Evolutionary conservation across 1,140 invertebrate species (phyloP).

Genomic region (Heliconius himera): DNA sequence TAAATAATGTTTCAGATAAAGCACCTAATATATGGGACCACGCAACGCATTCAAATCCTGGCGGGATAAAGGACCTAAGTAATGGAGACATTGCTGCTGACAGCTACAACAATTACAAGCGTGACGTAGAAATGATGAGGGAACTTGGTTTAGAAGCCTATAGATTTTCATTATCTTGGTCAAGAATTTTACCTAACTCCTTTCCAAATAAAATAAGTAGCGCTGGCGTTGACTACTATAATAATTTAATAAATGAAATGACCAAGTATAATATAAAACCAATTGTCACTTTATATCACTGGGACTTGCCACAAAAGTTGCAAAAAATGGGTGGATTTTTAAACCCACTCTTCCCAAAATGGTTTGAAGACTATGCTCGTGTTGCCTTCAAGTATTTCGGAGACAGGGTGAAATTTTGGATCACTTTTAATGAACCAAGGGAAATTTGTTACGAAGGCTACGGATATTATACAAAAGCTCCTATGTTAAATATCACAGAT

Average conservation of each 20-base stretch:
- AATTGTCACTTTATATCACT: constrained; percentile 55
- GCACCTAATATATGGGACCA: constrained; percentile 78
- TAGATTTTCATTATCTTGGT: constrained; percentile 85
- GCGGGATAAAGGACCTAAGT: constrained; percentile 40
- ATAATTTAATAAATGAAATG: constrained; percentile 80
- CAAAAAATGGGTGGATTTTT: constrained; percentile 58
- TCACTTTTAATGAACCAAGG: constrained; percentile 76
- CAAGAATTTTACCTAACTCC: constrained; percentile 81
- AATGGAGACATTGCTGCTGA: constrained; percentile 57
- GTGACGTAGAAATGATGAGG: constrained; percentile 63
- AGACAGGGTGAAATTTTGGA: constrained; percentile 70
- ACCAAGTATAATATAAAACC: constrained; percentile 63
- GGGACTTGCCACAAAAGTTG: constrained; percentile 42
- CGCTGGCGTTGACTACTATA: constrained; percentile 81
- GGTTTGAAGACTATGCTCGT: constrained; percentile 72
- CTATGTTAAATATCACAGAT: constrained; percentile 59
- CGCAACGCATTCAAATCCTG: constrained; percentile 51
- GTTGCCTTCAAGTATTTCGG: constrained; percentile 76
- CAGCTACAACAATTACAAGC: constrained; percentile 54
- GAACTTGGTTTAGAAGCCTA: constrained; percentile 73
- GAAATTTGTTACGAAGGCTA: constrained; percentile 65
- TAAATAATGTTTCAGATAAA: neutral
- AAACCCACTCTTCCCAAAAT: constrained; percentile 52
- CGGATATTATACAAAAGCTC: constrained; percentile 53
- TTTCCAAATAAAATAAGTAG: constrained; percentile 75